phyloP scores from a whole-genome alignment of 2,797 vertebrate genomes.

The Notamacropus eugenii region DNA sequence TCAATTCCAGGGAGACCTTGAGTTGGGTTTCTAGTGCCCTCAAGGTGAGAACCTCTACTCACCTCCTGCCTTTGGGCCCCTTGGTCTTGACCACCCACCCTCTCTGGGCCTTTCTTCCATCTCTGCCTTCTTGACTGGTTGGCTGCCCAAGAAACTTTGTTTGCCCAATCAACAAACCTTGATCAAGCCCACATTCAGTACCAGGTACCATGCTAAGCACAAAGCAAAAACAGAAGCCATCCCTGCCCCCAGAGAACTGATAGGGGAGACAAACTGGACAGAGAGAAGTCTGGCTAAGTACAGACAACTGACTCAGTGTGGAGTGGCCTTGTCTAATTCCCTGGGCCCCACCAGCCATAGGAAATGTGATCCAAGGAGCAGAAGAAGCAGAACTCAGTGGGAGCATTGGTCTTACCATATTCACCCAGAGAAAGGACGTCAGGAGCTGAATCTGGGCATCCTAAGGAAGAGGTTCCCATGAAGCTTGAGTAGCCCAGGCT shows the following conservation, averaged over 20 bases:
- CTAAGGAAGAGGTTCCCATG: constrained; percentile 77
- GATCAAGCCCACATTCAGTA: background rate
- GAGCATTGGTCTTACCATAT: constrained; percentile 80
- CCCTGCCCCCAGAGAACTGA: background rate
- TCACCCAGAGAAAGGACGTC: constrained; percentile 89
- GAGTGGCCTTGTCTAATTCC: constrained; percentile 6
- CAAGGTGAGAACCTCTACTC: background rate
- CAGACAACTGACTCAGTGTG: background rate
- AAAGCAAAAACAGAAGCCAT: background rate
- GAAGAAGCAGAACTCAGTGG: background rate
- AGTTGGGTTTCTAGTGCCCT: background rate
- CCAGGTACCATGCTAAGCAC: background rate
- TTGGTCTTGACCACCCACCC: background rate
- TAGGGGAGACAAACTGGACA: background rate
- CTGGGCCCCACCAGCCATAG: background rate
- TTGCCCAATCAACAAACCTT: background rate
- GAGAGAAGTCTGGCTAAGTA: background rate
- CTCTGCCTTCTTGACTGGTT: background rate
- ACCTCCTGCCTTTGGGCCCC: background rate
- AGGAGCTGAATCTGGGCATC: constrained; percentile 90
- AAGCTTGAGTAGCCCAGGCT: constrained; percentile 26
- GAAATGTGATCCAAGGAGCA: background rate
- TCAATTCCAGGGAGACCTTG: constrained; percentile 17
- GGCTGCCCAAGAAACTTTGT: constrained; percentile 28
- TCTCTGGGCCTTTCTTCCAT: background rate